Evolutionary conservation across 2,113 vertebrate genomes (phyloP).

Genomic region (Hippocampus mohnikei): DNA sequence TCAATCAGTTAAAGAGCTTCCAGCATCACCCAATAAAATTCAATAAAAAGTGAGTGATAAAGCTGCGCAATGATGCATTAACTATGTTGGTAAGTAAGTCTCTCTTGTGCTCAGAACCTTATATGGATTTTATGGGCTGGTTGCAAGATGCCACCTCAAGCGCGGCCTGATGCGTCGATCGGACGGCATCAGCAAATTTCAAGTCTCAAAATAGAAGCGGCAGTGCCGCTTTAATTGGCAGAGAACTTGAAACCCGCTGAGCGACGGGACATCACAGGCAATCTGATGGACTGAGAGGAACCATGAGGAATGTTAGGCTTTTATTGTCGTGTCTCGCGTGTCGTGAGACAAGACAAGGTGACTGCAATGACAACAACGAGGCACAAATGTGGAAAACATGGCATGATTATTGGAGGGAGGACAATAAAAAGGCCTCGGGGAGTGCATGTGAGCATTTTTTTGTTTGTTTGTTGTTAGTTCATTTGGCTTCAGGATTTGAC

Average conservation of each 20-base stretch:
- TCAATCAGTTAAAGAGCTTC: too few relatives aligned
- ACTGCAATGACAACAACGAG: conserved; percentile 9
- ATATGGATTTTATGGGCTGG: neutral
- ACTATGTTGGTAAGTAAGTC: neutral
- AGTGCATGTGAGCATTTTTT: neutral
- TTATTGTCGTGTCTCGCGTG: neutral
- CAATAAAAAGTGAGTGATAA: neutral
- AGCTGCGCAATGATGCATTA: neutral
- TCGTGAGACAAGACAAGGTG: conserved; percentile 21
- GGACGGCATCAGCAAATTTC: conserved; percentile 39
- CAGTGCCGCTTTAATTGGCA: conserved; percentile 22
- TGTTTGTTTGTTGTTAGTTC: neutral
- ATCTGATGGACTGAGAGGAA: neutral
- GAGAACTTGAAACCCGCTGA: conserved; percentile 23
- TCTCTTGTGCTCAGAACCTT: neutral
- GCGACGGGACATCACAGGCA: conserved; percentile 11
- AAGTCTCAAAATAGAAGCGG: conserved; percentile 42
- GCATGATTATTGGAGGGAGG: neutral
- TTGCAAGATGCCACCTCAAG: neutral
- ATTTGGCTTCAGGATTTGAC: neutral
- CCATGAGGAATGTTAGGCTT: neutral
- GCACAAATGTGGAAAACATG: conserved; percentile 2
- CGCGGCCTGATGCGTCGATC: conserved; percentile 10
- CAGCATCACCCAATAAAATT: too few relatives aligned
- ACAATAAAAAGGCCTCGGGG: neutral